Conservation (phyloP, 2,888 invertebrate species). For the Drosophila formosana region DNA sequence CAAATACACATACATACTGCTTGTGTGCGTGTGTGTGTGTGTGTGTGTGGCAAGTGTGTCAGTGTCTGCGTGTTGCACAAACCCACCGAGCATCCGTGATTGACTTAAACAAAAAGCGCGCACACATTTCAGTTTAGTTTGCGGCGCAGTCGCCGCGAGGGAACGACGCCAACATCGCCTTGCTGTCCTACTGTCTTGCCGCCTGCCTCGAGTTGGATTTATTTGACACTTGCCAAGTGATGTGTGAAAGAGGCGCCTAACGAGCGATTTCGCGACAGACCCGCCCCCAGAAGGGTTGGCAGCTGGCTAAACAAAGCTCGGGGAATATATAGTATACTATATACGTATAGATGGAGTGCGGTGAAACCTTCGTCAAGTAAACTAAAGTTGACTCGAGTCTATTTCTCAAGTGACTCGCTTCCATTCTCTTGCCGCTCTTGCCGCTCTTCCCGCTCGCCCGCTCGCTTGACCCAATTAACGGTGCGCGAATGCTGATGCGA, state of each 20-base stretch:
- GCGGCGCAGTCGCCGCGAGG: slow-evolving; percentile 79
- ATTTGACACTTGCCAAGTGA: slow-evolving; percentile 81
- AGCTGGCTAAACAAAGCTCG: slow-evolving; percentile 52
- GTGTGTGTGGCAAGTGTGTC: slow-evolving; percentile 20
- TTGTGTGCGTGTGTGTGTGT: slow-evolving; percentile 12
- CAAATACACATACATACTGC: slow-evolving; percentile 23
- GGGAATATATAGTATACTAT: slow-evolving; percentile 32
- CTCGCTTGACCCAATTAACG: slow-evolving; percentile 76
- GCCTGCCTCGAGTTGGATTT: slow-evolving; percentile 67
- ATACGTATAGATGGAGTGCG: slow-evolving; percentile 16
- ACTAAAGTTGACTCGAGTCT: slow-evolving; percentile 60
- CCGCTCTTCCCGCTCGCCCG: neutral
- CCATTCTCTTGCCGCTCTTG: neutral
- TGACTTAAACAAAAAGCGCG: slow-evolving; percentile 81
- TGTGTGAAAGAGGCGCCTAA: slow-evolving; percentile 80
- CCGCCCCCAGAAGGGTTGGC: slow-evolving; percentile 43
- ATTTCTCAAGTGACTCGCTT: slow-evolving; percentile 71
- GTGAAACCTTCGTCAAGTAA: slow-evolving; percentile 69
- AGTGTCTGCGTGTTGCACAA: slow-evolving; percentile 40
- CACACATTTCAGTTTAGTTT: slow-evolving; percentile 79
- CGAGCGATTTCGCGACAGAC: slow-evolving; percentile 55
- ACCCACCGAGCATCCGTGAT: slow-evolving; percentile 77
- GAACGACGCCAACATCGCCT: slow-evolving; percentile 54
- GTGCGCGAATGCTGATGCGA: slow-evolving; percentile 37
- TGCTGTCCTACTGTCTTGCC: too few relatives aligned